phyloP scores from a whole-genome alignment of 1,140 invertebrate genomes.

The Linepithema humile region DNA sequence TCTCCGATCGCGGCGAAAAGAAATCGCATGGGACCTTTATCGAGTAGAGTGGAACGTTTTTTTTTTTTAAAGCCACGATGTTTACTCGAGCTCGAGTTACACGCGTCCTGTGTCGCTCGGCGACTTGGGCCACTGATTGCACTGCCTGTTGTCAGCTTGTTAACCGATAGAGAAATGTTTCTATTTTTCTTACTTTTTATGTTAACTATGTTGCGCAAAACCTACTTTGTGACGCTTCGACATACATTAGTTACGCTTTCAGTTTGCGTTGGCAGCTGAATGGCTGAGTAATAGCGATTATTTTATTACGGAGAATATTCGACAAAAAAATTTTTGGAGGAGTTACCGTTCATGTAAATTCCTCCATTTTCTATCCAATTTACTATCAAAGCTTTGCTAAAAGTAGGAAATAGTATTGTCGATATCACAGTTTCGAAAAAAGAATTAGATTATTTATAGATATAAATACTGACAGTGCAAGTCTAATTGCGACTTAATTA shows the following conservation, averaged over 20 bases:
- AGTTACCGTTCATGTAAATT: background rate
- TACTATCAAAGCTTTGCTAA: background rate
- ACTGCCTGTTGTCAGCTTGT: conserved; percentile 1
- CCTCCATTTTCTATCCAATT: background rate
- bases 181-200: background rate
- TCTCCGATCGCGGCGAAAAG: conserved; percentile 21
- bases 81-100: conserved; percentile 29
- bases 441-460: background rate
- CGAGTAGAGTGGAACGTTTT: background rate
- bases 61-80: background rate
- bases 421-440: background rate
- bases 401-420: background rate
- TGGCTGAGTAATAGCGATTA: background rate
- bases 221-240: background rate
- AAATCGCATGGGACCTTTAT: background rate
- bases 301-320: background rate
- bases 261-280: background rate
- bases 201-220: background rate
- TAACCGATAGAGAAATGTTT: conserved; percentile 4
- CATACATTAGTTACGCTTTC: background rate
- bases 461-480: background rate
- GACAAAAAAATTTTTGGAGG: background rate
- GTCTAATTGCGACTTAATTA: background rate
- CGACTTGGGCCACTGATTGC: background rate
- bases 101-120: conserved; percentile 33